Conservation (phyloP, 2,113 vertebrate genomes). For the Odocoileus hemionus region DNA sequence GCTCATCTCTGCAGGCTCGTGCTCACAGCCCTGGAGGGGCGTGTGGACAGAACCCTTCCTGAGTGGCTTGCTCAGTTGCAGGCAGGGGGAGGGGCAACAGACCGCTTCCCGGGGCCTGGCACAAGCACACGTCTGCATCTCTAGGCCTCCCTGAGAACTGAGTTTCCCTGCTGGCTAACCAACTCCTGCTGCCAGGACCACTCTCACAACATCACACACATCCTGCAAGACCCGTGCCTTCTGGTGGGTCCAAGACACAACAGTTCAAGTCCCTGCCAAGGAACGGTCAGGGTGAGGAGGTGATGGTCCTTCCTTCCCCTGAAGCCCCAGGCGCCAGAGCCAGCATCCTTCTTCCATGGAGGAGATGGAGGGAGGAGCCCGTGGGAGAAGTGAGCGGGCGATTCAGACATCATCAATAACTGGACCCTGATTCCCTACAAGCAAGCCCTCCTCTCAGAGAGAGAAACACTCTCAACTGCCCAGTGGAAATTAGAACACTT, state of each 20-base stretch:
- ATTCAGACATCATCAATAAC: not conserved
- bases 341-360: not conserved
- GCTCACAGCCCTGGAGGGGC: not conserved
- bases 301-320: not conserved
- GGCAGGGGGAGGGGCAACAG: not conserved
- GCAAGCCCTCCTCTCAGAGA: conserved; percentile 19
- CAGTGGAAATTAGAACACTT: conserved; percentile 5
- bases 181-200: not conserved
- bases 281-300: not conserved
- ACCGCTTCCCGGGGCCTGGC: not conserved
- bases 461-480: not conserved
- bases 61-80: too few species aligned
- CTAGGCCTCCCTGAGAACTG: not conserved
- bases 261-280: not conserved
- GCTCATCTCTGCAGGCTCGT: not conserved
- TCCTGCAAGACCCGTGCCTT: not conserved
- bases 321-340: not conserved
- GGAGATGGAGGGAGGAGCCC: not conserved
- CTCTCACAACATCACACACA: not conserved
- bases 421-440: not conserved
- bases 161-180: not conserved
- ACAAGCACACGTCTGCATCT: not conserved
- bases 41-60: not conserved
- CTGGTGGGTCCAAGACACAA: not conserved
- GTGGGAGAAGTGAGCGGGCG: not conserved